Base-by-base conservation (phyloP, 2,113 vertebrate species). In the Rafetus swinhoei region DNA sequence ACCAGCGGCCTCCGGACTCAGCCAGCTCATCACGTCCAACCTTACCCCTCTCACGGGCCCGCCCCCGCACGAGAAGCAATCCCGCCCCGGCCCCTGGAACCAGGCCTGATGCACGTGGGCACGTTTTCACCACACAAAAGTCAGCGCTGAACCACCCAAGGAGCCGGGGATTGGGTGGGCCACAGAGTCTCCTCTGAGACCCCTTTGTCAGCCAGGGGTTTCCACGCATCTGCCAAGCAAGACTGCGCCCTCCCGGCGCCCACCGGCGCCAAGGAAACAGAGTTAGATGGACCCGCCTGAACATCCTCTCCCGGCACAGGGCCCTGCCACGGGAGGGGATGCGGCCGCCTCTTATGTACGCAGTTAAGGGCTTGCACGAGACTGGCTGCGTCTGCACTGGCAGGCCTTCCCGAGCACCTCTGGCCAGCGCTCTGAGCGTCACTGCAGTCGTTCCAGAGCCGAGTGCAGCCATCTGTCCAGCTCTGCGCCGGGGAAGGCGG, bases 1-100 rank as follows among this genome's bases (percentile, higher is more conserved):
- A 65, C 27, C 0, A 0, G 2, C 65, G 15, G n/a, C 55, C 3
- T 1, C 0, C 7, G 29, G 39, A 81, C 22, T 2, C 87, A 50
- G 14, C 45, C 9, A 1, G 50, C 60, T 79, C 25, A 82, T 22
- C 25, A 60, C 35, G 1, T 13, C 4, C 2, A 2, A 25, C 5
- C 27, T 50, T 24, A 57, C 39, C 39, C 39, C 39, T 3, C 39
- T 45, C 39, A 45, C 39, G 39, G 39, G 39, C 39, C 39, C 39
- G 39, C 39, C 39, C 39, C 39, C 39, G 3, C 39, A 45, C 39
- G 39, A 45, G 39, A 39, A 22, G 15, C 7, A 22, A 74, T n/a
- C 35, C 69, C 9, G 16, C 18, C 18, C 69, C n/a, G 22, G n/a
- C 9, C 69, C 69, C 8, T 19, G 9, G 10, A 39, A 39, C 8